These are phyloP conservation scores for Halcyon chelicuti DNA, from an alignment of 2,797 vertebrate genomes.

Conservation along the genomic window DNA sequence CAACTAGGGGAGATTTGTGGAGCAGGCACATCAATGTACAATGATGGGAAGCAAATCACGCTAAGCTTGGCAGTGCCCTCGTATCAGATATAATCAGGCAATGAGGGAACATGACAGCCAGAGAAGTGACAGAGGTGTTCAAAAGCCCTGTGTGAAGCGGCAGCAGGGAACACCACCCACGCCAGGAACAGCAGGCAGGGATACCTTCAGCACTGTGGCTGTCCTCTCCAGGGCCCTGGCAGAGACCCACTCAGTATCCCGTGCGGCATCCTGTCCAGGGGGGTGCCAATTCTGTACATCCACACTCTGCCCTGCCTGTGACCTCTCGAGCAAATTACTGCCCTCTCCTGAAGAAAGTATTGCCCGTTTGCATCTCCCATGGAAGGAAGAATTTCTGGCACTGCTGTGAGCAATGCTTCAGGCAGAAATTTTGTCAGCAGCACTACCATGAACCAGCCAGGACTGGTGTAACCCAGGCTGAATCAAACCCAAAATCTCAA, in stretches of 20 bases:
- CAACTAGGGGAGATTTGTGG: no score
- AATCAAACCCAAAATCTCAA: slow-evolving; percentile 44
- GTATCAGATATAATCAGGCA: neutral
- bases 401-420: neutral
- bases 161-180: neutral
- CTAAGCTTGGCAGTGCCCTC: neutral
- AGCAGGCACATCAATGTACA: neutral
- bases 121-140: neutral
- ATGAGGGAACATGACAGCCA: accelerated
- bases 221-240: neutral
- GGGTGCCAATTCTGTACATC: neutral
- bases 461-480: slow-evolving; percentile 15
- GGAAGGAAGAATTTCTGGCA: slow-evolving; percentile 46
- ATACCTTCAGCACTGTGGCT: neutral
- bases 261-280: neutral
- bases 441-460: slow-evolving; percentile 35
- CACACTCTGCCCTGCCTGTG: neutral
- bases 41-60: neutral
- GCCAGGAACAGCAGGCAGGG: accelerated
- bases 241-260: neutral
- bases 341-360: slow-evolving; percentile 20
- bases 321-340: slow-evolving; percentile 39
- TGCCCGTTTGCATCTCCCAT: slow-evolving; percentile 33
- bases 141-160: neutral
- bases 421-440: slow-evolving; percentile 35